Percentiles rank a stretch among this genome's conserved stretches.
Evolutionary conservation across 2,888 invertebrate genomes (phyloP).

Genomic region (Drosophila leonis): DNA sequence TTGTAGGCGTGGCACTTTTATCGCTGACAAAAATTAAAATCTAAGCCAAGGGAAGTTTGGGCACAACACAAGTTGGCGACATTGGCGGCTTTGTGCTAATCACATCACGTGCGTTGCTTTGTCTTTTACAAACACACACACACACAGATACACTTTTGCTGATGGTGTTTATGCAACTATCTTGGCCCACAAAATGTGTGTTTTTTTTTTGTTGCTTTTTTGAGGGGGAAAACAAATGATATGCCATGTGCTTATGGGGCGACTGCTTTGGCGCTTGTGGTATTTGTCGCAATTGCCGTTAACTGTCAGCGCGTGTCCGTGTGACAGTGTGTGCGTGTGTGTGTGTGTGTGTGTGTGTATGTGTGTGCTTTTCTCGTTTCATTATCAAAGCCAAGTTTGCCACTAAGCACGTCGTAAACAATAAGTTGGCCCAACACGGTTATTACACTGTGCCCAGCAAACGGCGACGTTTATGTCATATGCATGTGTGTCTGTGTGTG

Average conservation of each 20-base stretch:
- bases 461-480: slow-evolving; percentile 43
- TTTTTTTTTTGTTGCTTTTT: not conserved
- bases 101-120: slow-evolving; percentile 72
- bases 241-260: slow-evolving; percentile 41
- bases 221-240: slow-evolving; percentile 51
- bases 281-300: slow-evolving; percentile 79
- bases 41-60: slow-evolving; percentile 68
- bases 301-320: slow-evolving; percentile 72
- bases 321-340: slow-evolving; percentile 15
- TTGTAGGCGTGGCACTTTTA: slow-evolving; percentile 47
- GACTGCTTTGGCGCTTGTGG: slow-evolving; percentile 56
- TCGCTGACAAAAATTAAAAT: slow-evolving; percentile 72
- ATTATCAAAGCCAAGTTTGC: slow-evolving; percentile 79
- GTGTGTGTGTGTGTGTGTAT: slow-evolving; percentile 1
- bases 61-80: slow-evolving; percentile 29
- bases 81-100: slow-evolving; percentile 70
- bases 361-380: slow-evolving; percentile 58
- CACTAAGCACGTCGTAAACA: slow-evolving; percentile 82
- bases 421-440: slow-evolving; percentile 74
- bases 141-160: slow-evolving; percentile 4
- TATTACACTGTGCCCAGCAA: slow-evolving; percentile 57
- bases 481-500: slow-evolving; percentile 4
- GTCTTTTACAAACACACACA: slow-evolving; percentile 36
- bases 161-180: slow-evolving; percentile 60
- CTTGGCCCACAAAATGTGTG: slow-evolving; percentile 46